Evolutionary conservation across 2,113 vertebrate species (phyloP), one percentile per base, ranked within the genome.

Genomic region (Noturus placidus): DNA sequence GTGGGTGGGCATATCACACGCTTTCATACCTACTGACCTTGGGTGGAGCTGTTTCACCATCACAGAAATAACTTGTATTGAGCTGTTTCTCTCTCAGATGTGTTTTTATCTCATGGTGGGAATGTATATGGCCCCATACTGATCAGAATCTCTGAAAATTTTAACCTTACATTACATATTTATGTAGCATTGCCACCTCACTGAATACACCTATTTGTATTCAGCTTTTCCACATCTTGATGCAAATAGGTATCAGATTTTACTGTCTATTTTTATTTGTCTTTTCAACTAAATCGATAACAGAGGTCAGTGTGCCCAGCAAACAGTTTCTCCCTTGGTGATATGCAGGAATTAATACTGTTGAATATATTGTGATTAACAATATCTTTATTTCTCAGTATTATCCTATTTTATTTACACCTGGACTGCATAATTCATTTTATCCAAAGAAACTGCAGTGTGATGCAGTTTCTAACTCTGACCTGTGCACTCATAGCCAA

Each of bases 401-500:
- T 72, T 38, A 17, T 27, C 1, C 9, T 27, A 13, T 27, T 46
- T 46, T 46, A 46, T 76, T 76, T 11, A 46, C 38, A 76, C 22
- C 20, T 46, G 72, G 33, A 52, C 63, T 15, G 27, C 54, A 25
- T 78, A 30, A 86, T 89, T 89, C 72, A 91, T 89, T 93, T 93
- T 74, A 87, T 84, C 79, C 84, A 35, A 52, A 74, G 27, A 17
- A 25, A 57, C 93, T 90, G 89, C 87, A 38, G 57, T 27, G 83
- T 88, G 90, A 89, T 89, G 56, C 89, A 90, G 86, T 95, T 89
- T 89, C 87, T 90, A 91, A 90, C 94, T 93, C 84, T 94, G 94
- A 94, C 94, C 94, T 90, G 91, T 91, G 93, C 91, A 35, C 90
- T 91, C 88, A 87, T 92, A 89, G 92, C 94, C 94, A 93, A 86